phyloP scores from a whole-genome alignment of 2,113 vertebrate species.

The Nerophis ophidion region DNA sequence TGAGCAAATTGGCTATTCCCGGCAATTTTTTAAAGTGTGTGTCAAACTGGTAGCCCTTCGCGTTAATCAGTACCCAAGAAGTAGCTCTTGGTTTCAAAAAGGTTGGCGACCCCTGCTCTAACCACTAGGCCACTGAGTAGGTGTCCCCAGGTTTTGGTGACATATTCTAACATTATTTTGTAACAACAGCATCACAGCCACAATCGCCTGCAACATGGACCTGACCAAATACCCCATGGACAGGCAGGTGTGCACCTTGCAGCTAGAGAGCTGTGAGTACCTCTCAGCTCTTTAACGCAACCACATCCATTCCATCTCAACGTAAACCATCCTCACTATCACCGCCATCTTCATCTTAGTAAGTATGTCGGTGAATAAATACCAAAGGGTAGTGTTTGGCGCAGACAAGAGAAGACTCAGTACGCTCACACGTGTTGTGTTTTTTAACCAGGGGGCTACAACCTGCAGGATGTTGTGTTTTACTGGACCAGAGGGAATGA shows the following conservation, averaged over 20 bases:
- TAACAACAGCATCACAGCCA: constrained; percentile 79
- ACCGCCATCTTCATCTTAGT: constrained; percentile 16
- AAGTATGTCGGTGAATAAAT: constrained; percentile 24
- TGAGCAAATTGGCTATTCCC: too few species aligned
- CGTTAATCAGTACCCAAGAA: too few species aligned
- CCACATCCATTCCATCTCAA: constrained; percentile 12
- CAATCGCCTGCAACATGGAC: constrained; percentile 89
- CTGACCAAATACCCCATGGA: constrained; percentile 91
- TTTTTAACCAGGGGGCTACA: constrained; percentile 80
- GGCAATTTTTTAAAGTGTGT: too few species aligned
- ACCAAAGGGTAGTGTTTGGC: neutral
- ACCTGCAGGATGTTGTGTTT: constrained; percentile 84
- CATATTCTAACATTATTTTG: neutral
- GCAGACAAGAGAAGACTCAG: neutral
- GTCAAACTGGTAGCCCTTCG: too few species aligned
- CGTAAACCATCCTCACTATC: constrained; percentile 13
- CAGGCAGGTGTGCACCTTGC: constrained; percentile 85
- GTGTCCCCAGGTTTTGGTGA: too few species aligned
- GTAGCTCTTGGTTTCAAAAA: too few species aligned
- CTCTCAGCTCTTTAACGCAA: constrained; percentile 3
- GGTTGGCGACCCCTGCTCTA: too few species aligned
- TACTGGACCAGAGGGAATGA: constrained; percentile 89
- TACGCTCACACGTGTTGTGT: constrained; percentile 8
- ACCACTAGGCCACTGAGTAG: too few species aligned
- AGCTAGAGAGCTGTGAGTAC: constrained; percentile 91